Percentiles rank a stretch among this genome's conserved stretches.
phyloP scores from a whole-genome alignment of 2,113 vertebrate species.

The Polyodon spathula region DNA sequence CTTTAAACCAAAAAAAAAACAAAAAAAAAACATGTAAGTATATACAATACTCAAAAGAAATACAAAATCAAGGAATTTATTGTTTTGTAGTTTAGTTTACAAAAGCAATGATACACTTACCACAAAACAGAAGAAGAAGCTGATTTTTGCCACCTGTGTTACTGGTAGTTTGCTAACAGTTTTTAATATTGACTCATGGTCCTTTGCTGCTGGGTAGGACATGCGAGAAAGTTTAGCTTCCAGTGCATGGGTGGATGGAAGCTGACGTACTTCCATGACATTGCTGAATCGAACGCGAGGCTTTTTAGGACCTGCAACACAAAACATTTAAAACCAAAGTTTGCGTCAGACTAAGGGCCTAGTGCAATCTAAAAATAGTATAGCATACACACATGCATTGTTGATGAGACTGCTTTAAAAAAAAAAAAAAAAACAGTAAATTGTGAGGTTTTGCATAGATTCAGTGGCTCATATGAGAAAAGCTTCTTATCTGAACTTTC shows the following conservation, averaged over 20 bases:
- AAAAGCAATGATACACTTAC: constrained; percentile 42
- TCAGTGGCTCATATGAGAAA: too few species aligned
- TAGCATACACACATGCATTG: too few species aligned
- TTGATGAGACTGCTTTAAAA: too few species aligned
- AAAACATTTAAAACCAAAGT: neutral
- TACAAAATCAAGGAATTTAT: too few species aligned
- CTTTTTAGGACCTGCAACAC: constrained; percentile 65
- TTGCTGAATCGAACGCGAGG: constrained; percentile 90
- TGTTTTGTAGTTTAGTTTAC: too few species aligned
- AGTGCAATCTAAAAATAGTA: too few species aligned
- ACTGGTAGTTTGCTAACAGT: constrained; percentile 82
- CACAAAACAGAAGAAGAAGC: constrained; percentile 97
- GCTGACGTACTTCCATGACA: constrained; percentile 90
- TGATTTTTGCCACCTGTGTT: constrained; percentile 90
- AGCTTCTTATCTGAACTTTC: too few species aligned
- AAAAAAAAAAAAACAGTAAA: constrained; percentile 3
- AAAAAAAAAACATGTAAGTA: too few species aligned
- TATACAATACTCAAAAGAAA: too few species aligned
- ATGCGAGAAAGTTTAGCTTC: constrained; percentile 95
- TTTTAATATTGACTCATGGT: constrained; percentile 76
- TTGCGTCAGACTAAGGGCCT: too few species aligned
- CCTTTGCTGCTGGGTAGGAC: constrained; percentile 78
- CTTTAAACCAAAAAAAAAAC: too few species aligned
- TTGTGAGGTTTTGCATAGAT: too few species aligned
- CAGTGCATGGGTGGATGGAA: constrained; percentile 83